Percentiles rank a stretch among this genome's conserved stretches.
phyloP scores from a whole-genome alignment of 2,888 invertebrate species.

The Euspilapteryx auroguttella region DNA sequence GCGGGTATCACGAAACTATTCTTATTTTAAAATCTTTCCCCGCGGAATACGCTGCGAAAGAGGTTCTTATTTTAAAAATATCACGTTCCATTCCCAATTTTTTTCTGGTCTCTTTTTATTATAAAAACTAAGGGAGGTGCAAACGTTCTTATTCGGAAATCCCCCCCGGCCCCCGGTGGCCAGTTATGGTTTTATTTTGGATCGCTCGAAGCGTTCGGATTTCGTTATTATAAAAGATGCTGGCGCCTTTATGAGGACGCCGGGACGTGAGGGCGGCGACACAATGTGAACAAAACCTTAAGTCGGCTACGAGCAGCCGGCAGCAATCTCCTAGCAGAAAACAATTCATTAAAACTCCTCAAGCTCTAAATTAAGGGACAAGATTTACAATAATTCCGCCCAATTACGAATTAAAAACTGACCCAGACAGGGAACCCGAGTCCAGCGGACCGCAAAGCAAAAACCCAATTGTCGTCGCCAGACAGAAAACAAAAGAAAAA shows the following conservation, averaged over 20 bases:
- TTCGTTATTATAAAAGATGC: slow-evolving; percentile 48
- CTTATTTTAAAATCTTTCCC: slow-evolving; percentile 61
- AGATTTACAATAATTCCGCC: no score
- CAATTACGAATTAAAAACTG: no score
- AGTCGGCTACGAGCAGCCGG: slow-evolving; percentile 3
- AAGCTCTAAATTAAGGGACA: no score
- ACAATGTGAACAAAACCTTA: slow-evolving; percentile 8
- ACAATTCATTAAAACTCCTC: no score
- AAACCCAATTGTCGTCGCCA: slow-evolving; percentile 4
- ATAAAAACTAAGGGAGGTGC: slow-evolving; percentile 28
- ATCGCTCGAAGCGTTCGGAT: slow-evolving; percentile 54
- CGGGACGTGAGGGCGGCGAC: slow-evolving; percentile 6
- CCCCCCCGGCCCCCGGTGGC: slow-evolving; percentile 37
- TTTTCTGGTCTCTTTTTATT: slow-evolving; percentile 59
- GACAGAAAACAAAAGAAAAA: background rate
- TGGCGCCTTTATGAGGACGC: slow-evolving; percentile 28
- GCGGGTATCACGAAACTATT: slow-evolving; percentile 57
- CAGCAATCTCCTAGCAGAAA: slow-evolving; percentile 3
- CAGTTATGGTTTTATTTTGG: slow-evolving; percentile 58
- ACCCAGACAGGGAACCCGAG: no score
- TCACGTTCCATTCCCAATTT: slow-evolving; percentile 57
- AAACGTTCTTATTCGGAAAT: slow-evolving; percentile 50
- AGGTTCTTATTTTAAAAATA: slow-evolving; percentile 60
- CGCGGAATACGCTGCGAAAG: slow-evolving; percentile 59
- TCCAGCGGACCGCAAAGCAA: slow-evolving; percentile 1